Evolutionary conservation across 2,797 vertebrate genomes (phyloP), one percentile per base, ranked within the genome.

Genomic region (Myotis daubentonii): DNA sequence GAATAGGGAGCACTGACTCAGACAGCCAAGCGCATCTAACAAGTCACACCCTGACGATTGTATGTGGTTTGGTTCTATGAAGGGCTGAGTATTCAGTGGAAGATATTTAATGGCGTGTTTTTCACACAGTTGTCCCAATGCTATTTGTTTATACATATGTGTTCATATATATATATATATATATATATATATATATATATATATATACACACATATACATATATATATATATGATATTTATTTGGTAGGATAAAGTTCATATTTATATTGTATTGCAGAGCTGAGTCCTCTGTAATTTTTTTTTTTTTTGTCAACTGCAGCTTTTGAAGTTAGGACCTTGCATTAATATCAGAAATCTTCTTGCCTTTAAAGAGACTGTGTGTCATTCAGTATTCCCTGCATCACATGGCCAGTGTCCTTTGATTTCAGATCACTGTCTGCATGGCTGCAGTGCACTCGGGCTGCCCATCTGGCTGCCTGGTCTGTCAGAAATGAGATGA

Each of bases 1-100:
- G 71, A 78, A 38, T 70, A 85, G 83, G 65, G 41, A 94, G 13
- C 87, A 49, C 36, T 76, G 57, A 88, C 57, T 95, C 68, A 92
- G 80, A 30, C 51, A 92, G 65, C 74, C 93, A 94, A 68, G 71
- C 76, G 6, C 84, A 60, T n/a, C 51, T 49, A 53, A 66, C 68
- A 65, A 83, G 78, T 87, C 89, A 72, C 44, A 60, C 33, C 2
- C 57, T 11, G 47, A 90, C 33, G 53, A 20, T n/a, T 75, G 89
- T 49, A n/a, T 47, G 28, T 30, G 2, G 30, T 33, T 79, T 23
- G 22, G 6, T 41, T 81, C 30, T 44, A 0, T 12, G 17, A 89
- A 62, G 33, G 23, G 3, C 36, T 60, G 23, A 0, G 8, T 4
- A 57, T 75, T 82, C 20, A 53, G 22, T 19, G 76, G 1, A 66